Evolutionary conservation across 2,888 invertebrate species (phyloP), one percentile per base, ranked within the genome.

Genomic region (Heliconius charithonia): DNA sequence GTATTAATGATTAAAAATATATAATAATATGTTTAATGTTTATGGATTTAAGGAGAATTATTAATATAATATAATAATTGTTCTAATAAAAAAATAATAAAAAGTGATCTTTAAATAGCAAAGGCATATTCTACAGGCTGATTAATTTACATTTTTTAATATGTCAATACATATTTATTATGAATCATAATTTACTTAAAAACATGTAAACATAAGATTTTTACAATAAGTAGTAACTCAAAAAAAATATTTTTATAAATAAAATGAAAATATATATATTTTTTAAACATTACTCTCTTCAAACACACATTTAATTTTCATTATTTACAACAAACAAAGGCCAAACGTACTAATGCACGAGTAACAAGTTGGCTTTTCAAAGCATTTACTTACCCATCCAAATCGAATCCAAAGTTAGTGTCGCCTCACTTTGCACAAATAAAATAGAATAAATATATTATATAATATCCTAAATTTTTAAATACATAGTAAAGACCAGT

Each of bases 401-500:
- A 59, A 27, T 70, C 27, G 45, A 10, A 12, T 70, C 27, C 16
- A 10, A 70, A 63, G 32, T 69, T 67, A 56, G 65, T 12, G 41
- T 51, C n/a, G 51, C 25, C 66, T 74, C n/a, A 65, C 45, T 51
- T 51, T 9, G 56, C 37, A 75, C 13, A 67, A 67, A 12, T 76
- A 27, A 69, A 69, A 27, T 37, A 59, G 22, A 56, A 59, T 75
- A 81, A 74, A 67, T 70, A 76, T 71, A 65, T 76, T 45, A 71
- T 75, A 63, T 59, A n/a, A n/a, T n/a, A 59, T 63, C 63, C 25
- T 81, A 75, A 79, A 77, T 72, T 76, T 65, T 76, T 84, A 85
- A 80, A 83, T 82, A 79, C 87, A 90, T 89, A 89, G 90, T 76
- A 79, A 69, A 91, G 89, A 91, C 87, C 89, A 92, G 89, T 89